A percentile compares a stretch with the other conserved stretches of the same genome.
phyloP scores from a whole-genome alignment of 2,797 vertebrate species.

The Emydoidea blandingii region DNA sequence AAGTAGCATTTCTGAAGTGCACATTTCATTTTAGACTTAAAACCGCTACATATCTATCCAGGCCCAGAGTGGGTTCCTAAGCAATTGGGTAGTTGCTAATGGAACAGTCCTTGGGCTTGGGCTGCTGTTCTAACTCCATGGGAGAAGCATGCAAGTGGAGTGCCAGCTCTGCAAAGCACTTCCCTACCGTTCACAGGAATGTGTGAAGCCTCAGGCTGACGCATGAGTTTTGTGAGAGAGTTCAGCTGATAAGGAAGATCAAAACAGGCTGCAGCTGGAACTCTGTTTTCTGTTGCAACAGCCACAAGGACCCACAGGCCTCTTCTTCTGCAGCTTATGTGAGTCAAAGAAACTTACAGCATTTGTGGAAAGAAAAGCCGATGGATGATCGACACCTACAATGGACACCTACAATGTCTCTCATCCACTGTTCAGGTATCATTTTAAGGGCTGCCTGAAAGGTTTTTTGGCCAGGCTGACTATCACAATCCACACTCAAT shows the following conservation, averaged over 20 bases:
- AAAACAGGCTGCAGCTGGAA: not conserved
- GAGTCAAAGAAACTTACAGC: not conserved
- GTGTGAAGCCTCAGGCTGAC: not conserved
- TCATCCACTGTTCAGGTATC: not conserved
- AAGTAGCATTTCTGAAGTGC: accelerated
- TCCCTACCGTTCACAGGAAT: not conserved
- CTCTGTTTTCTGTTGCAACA: not conserved
- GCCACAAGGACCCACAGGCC: not conserved
- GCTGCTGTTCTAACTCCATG: not conserved
- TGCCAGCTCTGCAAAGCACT: not conserved
- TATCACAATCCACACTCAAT: not conserved
- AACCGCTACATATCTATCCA: not conserved
- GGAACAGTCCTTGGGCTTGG: not conserved
- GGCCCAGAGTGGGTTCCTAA: not conserved
- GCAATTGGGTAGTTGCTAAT: not conserved
- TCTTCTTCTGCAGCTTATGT: not conserved
- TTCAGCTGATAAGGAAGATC: not conserved
- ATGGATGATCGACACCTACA: not conserved
- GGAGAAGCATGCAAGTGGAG: not conserved
- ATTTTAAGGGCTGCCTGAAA: not conserved
- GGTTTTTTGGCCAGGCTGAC: not conserved
- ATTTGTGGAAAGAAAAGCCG: not conserved
- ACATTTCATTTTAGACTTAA: not conserved
- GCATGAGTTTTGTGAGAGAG: not conserved
- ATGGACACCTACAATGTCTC: not conserved